Conservation (phyloP, 2,888 invertebrate species). For the Agrenia bidenticulata region DNA sequence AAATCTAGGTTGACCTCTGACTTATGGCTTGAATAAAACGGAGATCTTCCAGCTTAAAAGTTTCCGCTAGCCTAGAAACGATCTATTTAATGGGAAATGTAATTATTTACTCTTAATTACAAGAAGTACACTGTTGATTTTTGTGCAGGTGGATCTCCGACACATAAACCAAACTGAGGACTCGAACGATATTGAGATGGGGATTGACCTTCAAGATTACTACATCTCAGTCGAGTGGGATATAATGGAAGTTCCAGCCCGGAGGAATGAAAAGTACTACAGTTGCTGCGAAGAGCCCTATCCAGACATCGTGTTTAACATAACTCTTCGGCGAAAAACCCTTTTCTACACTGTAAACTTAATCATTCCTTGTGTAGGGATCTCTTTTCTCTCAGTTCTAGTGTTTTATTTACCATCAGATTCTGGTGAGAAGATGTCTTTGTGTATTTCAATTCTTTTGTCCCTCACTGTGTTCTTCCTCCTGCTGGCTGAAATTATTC, state of each 20-base stretch:
- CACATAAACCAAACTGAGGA: slow-evolving; percentile 84
- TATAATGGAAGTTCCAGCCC: slow-evolving; percentile 88
- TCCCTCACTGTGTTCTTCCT: slow-evolving; percentile 99
- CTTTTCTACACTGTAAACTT: slow-evolving; percentile 97
- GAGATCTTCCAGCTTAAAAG: too few relatives aligned
- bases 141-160: slow-evolving; percentile 77
- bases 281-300: slow-evolving; percentile 91
- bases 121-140: too few relatives aligned
- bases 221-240: slow-evolving; percentile 99
- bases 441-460: slow-evolving; percentile 97
- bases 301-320: slow-evolving; percentile 96
- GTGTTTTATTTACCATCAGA: slow-evolving; percentile 86
- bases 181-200: slow-evolving; percentile 83
- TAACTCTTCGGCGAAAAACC: slow-evolving; percentile 90
- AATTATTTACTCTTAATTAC: too few relatives aligned
- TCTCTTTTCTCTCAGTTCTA: slow-evolving; percentile 92
- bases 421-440: slow-evolving; percentile 64
- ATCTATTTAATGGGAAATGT: not conserved
- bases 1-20: too few relatives aligned
- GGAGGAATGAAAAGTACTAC: slow-evolving; percentile 87
- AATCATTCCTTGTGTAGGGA: slow-evolving; percentile 95
- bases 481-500: slow-evolving; percentile 96
- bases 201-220: slow-evolving; percentile 89
- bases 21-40: too few relatives aligned
- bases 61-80: not conserved